Evolutionary conservation across 2,113 vertebrate genomes (phyloP).

Genomic region (Callorhinus ursinus): DNA sequence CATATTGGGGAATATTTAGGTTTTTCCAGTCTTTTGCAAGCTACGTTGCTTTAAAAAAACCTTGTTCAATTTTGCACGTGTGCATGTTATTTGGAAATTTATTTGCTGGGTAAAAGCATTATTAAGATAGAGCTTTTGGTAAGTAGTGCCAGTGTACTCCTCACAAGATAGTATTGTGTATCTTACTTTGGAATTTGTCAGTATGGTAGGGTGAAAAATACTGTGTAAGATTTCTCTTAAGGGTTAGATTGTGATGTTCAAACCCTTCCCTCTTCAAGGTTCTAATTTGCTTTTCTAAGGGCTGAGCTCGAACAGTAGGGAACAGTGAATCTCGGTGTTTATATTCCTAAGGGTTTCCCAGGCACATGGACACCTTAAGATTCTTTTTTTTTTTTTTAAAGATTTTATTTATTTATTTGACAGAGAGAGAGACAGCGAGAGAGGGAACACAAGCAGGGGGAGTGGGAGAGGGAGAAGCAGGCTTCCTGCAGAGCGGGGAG

Average conservation of each 20-base stretch:
- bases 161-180: not conserved
- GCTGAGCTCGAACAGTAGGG: not conserved
- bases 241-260: not conserved
- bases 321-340: not conserved
- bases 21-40: not conserved
- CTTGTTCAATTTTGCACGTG: not conserved
- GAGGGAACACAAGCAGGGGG: too few relatives aligned
- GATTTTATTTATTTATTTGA: too few relatives aligned
- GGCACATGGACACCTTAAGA: not conserved
- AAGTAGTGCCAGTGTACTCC: not conserved
- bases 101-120: not conserved
- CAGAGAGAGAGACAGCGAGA: too few relatives aligned
- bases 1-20: not conserved
- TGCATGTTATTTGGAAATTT: not conserved
- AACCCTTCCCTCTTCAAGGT: not conserved
- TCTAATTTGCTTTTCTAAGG: not conserved
- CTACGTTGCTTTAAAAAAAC: not conserved
- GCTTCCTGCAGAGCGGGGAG: too few relatives aligned
- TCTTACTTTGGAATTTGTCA: not conserved
- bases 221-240: not conserved
- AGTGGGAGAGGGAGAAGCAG: too few relatives aligned
- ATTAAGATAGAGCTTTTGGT: not conserved
- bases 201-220: not conserved
- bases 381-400: too few relatives aligned
- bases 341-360: not conserved